Conservation (phyloP, 1,140 invertebrate species). For the Ostrea edulis region DNA sequence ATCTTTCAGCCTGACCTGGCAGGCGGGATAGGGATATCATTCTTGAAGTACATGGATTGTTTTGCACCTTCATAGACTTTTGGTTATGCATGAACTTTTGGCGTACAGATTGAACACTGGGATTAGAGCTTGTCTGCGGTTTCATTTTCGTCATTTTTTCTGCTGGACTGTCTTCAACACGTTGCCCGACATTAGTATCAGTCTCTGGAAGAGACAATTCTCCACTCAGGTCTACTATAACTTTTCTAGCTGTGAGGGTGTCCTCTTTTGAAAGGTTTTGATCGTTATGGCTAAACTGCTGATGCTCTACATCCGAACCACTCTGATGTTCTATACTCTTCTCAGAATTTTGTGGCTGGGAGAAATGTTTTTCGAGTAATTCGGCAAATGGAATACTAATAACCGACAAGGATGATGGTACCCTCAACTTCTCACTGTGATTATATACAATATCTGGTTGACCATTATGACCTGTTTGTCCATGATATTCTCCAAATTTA, state of each 20-base stretch:
- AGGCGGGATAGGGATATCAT: not conserved
- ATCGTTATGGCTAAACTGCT: not conserved
- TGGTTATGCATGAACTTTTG: not conserved
- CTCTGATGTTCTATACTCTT: not conserved
- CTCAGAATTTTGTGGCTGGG: not conserved
- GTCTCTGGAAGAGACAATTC: not conserved
- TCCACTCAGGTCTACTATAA: conserved; percentile 2
- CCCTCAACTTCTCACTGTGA: not conserved
- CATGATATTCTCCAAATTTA: not conserved
- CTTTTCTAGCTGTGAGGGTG: not conserved
- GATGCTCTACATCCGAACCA: not conserved
- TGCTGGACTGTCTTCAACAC: not conserved
- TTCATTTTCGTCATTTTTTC: not conserved
- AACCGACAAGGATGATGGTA: conserved; percentile 3
- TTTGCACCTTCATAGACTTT: not conserved
- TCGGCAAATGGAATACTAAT: conserved; percentile 14
- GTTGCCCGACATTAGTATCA: not conserved
- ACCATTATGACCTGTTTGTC: not conserved
- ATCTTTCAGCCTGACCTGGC: not conserved
- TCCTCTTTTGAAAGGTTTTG: not conserved
- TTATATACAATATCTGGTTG: not conserved
- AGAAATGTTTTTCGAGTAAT: not conserved
- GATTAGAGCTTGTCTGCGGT: not conserved
- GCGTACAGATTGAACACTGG: not conserved
- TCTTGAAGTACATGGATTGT: not conserved